Base-by-base conservation (phyloP, 2,888 invertebrate species). In the Stegana nigrithorax region DNA sequence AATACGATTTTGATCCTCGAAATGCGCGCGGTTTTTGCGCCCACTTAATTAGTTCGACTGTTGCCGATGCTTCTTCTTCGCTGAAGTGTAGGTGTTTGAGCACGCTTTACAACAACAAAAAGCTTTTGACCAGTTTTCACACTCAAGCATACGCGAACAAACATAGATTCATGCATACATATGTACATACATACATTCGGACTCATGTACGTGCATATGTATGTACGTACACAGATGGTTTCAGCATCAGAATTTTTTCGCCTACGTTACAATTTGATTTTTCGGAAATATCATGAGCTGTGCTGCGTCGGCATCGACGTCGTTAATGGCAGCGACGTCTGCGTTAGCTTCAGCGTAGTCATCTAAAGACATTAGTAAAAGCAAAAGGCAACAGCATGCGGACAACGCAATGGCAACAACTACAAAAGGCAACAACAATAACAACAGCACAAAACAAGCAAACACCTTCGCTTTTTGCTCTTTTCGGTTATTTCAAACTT, bases 241-340 rank as follows among this genome's bases (percentile, higher is more conserved):
- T n/a, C n/a, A n/a, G n/a, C n/a, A n/a, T n/a, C n/a, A n/a, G n/a
- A n/a, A n/a, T n/a, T n/a, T n/a, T 71, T 73, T 75, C 75, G 80
- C 80, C 75, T 75, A 75, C 75, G 80, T 70, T 75, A 64, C 57
- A 66, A 67, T 75, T 78, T 68, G 66, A 70, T 78, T 75, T 75
- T 39, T 75, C 70, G 67, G 68, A 66, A 68, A 74, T 75, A 70
- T 68, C 44, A 39, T 59, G 59, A 17, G 21, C 10, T 29, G 36
- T 29, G 29, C 29, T 29, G 56, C 19, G n/a, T n/a, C n/a, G n/a
- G n/a, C 19, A 14, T 19, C 29, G 53, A 6, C 27, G 53, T 6
- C 29, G 32, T 32, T 32, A 17, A n/a, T 29, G 32, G 17, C 32
- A 5, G 51, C 29, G 14, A 7, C 29, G 45, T 21, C 29, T 29